phyloP scores from a whole-genome alignment of 2,113 vertebrate genomes.

The Cyanoramphus novaezelandiae region DNA sequence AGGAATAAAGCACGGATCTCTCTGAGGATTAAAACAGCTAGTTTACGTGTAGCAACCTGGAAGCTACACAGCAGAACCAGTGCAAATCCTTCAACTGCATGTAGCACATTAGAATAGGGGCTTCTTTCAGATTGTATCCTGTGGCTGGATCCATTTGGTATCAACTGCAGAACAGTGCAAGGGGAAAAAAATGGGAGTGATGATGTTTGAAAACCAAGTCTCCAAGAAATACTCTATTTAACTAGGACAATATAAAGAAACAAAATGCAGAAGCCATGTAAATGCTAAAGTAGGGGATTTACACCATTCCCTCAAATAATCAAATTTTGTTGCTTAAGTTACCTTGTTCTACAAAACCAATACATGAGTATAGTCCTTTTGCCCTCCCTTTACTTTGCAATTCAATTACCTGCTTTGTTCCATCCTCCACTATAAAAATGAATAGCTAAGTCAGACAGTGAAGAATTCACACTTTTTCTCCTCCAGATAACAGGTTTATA shows the following conservation, averaged over 20 bases:
- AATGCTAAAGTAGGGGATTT: not conserved
- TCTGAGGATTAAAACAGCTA: constrained; percentile 91
- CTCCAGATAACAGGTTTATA: not conserved
- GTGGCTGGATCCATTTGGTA: constrained; percentile 83
- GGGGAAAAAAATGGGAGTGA: not conserved
- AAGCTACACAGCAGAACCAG: constrained; percentile 95
- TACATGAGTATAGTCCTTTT: not conserved
- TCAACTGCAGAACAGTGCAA: constrained; percentile 59
- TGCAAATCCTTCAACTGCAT: constrained; percentile 90
- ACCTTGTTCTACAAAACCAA: not conserved
- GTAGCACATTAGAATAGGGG: constrained; percentile 90
- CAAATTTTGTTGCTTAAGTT: not conserved
- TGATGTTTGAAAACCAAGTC: not conserved
- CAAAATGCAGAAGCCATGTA: not conserved
- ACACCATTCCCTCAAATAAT: not conserved
- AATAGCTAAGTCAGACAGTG: not conserved
- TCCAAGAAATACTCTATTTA: not conserved
- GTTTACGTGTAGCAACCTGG: constrained; percentile 92
- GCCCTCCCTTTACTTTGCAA: not conserved
- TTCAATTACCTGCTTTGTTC: not conserved
- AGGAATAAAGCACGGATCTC: constrained; percentile 92
- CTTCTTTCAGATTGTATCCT: constrained; percentile 78
- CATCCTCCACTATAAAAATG: not conserved
- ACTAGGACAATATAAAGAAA: not conserved
- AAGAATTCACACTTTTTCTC: not conserved